Percentiles rank a stretch among this genome's conserved stretches.
phyloP scores from a whole-genome alignment of 2,888 invertebrate species.

The Trissonchulus latispiculum region DNA sequence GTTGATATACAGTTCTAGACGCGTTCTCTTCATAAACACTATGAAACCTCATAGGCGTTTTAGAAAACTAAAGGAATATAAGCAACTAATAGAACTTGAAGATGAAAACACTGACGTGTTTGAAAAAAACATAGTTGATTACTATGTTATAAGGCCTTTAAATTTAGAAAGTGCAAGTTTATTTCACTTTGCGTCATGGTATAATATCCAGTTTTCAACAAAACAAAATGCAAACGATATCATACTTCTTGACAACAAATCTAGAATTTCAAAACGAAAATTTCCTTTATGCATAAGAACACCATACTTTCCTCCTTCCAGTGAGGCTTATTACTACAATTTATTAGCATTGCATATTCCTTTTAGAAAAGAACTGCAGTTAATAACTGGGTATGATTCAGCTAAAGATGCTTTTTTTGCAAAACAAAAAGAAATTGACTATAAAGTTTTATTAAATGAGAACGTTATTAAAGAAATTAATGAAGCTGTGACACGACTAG shows the following conservation, averaged over 20 bases:
- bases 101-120: background rate
- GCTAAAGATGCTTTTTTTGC: background rate
- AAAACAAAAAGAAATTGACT: background rate
- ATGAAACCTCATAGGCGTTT: background rate
- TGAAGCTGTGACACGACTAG: background rate
- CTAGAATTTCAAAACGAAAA: background rate
- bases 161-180: background rate
- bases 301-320: conserved; percentile 4
- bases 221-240: background rate
- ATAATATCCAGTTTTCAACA: background rate
- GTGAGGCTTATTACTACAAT: conserved; percentile 9
- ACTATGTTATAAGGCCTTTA: background rate
- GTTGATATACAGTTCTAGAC: background rate
- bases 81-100: background rate
- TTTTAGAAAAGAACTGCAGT: background rate
- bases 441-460: background rate
- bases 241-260: background rate
- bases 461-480: background rate
- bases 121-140: background rate
- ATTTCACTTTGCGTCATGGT: background rate
- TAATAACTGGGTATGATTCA: background rate
- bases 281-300: background rate
- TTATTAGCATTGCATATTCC: conserved; percentile 1
- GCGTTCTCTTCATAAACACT: background rate
- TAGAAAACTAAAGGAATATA: background rate